Evolutionary conservation across 2,113 vertebrate genomes (phyloP), one percentile per base, ranked within the genome.

Genomic region (Terrapene triunguis): DNA sequence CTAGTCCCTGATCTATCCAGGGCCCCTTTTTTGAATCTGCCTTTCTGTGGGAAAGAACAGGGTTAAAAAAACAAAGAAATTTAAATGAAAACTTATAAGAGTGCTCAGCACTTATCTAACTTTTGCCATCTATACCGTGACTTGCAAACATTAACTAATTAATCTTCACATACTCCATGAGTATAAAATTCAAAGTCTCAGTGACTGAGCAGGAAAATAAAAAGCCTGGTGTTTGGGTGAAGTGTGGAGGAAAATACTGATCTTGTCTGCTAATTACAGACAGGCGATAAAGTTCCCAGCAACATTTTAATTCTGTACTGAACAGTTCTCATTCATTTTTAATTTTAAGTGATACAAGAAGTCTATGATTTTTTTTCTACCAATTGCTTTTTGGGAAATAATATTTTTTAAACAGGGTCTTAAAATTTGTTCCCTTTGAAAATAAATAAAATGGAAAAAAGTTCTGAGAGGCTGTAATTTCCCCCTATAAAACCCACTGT

Each of bases 61-160:
- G 35, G 55, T 90, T 93, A 92, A 96, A 57, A 84, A 25, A n/a
- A 85, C 10, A 48, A 83, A 90, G 55, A 51, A 47, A 88, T 95
- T 92, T 95, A 44, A 96, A 89, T 93, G 35, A 72, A 94, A 94
- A 96, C 76, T 4, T 84, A 51, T 85, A 94, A 85, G 65, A 78
- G 88, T 21, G 72, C 79, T 97, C 85, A 55, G 65, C 89, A 86
- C 81, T 97, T 89, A 84, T 80, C 90, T 95, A 92, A 62, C 79
- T 92, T 94, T 85, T 88, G 48, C 87, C 80, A 92, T 96, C 95
- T 97, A 91, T 89, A 84, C 95, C 95, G 89, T 85, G 92, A 95
- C 96, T 95, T 96, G 94, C 84, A 94, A 95, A 97, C 92, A 85
- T 88, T 96, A 97, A 94, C 90, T 89, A 92, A 95, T 97, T 96